phyloP scores from a whole-genome alignment of 2,113 vertebrate species.

The Litocranius walleri region DNA sequence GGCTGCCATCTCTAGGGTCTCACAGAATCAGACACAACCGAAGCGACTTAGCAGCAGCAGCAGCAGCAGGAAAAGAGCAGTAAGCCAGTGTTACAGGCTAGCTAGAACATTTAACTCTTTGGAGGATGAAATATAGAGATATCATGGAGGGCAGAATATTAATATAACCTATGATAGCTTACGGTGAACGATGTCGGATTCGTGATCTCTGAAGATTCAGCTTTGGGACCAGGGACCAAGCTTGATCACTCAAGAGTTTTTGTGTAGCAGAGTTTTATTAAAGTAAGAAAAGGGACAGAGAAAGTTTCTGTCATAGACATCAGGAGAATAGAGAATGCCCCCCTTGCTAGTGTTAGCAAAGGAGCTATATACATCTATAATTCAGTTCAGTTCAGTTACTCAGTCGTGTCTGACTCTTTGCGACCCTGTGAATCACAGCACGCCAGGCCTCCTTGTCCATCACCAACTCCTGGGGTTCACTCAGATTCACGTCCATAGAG shows the following conservation, averaged over 20 bases:
- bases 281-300: neutral
- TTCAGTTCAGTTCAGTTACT: too few relatives aligned
- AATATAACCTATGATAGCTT: neutral
- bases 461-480: too few relatives aligned
- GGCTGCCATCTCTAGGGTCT: too few relatives aligned
- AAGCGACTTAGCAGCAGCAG: too few relatives aligned
- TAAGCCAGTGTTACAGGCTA: neutral
- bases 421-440: too few relatives aligned
- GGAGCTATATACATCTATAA: neutral
- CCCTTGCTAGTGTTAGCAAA: neutral
- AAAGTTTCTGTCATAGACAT: neutral
- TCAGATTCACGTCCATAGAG: too few relatives aligned
- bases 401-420: too few relatives aligned
- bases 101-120: neutral
- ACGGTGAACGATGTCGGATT: rapidly evolving
- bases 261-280: neutral
- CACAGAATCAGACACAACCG: too few relatives aligned
- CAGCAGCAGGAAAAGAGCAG: neutral
- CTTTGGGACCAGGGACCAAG: rapidly evolving
- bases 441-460: too few relatives aligned
- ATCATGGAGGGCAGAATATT: neutral
- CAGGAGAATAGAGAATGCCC: neutral
- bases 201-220: neutral
- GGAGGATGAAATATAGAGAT: neutral
- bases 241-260: neutral